phyloP scores from a whole-genome alignment of 2,113 vertebrate genomes.

The Pedetes capensis region DNA sequence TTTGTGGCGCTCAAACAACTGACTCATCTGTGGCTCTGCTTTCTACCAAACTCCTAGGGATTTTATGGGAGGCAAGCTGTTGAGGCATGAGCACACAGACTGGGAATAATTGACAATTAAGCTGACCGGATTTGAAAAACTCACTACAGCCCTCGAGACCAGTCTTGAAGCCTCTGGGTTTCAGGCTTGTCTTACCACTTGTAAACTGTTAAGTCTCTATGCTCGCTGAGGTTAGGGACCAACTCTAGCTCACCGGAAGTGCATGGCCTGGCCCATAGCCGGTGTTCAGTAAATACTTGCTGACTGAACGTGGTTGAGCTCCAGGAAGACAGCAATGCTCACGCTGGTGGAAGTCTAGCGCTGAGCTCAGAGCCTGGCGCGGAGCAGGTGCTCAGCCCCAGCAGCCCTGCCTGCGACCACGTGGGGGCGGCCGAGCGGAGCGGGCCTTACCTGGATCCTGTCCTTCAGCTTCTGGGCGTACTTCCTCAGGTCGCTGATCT shows the following conservation, averaged over 20 bases:
- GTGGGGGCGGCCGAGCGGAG: fast-evolving
- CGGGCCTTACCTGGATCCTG: conserved; percentile 88
- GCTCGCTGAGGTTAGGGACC: background rate
- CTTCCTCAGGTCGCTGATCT: conserved; percentile 89
- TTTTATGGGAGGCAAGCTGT: background rate
- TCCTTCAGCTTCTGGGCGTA: conserved; percentile 92
- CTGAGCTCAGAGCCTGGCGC: background rate
- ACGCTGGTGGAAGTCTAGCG: background rate
- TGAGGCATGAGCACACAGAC: background rate
- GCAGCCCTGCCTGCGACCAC: background rate
- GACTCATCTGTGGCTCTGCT: background rate
- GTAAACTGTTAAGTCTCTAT: background rate
- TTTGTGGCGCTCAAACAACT: background rate
- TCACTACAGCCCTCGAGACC: no score
- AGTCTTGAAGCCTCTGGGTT: background rate
- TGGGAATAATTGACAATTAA: background rate
- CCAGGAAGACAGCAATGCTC: background rate
- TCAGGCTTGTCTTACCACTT: background rate
- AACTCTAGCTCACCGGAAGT: background rate
- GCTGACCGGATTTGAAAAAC: background rate
- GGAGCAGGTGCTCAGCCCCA: fast-evolving
- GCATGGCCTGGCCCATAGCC: background rate
- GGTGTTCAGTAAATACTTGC: background rate
- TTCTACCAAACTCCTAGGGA: background rate
- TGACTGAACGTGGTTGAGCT: background rate